phyloP scores from a whole-genome alignment of 2,113 vertebrate species.

The Rhombomys opimus region DNA sequence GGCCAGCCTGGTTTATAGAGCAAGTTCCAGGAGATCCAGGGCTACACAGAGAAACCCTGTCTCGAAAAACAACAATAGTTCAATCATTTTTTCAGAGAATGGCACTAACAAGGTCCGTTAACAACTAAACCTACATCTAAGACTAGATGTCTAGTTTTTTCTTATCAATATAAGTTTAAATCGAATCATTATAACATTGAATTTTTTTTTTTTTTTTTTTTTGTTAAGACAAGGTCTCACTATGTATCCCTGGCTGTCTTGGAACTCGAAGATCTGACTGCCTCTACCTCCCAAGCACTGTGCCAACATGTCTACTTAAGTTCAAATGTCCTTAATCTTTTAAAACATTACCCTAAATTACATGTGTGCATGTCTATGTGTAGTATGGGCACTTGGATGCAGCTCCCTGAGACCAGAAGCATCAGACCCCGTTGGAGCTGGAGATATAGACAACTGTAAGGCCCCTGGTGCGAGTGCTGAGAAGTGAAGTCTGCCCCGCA shows the following conservation, averaged over 20 bases:
- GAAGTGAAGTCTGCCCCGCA: neutral
- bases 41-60: no score
- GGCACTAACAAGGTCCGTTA: neutral
- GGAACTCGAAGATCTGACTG: neutral
- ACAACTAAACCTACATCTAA: neutral
- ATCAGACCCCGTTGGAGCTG: neutral
- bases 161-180: neutral
- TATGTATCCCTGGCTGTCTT: neutral
- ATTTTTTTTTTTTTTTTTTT: conserved; percentile 6
- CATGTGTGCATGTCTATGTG: neutral
- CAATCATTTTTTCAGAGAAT: neutral
- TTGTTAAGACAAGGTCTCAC: neutral
- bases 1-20: no score
- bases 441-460: neutral
- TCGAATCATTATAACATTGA: neutral
- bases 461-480: neutral
- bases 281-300: neutral
- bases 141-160: neutral
- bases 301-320: neutral
- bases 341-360: neutral
- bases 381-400: neutral
- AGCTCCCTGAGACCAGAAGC: neutral
- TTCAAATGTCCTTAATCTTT: neutral
- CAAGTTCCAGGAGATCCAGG: no score
- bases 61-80: neutral